Percentiles rank a stretch among this genome's conserved stretches.
These are phyloP conservation scores for Gymnopithys bicolor DNA, from an alignment of 2,797 vertebrate species.

Conservation along the genomic window DNA sequence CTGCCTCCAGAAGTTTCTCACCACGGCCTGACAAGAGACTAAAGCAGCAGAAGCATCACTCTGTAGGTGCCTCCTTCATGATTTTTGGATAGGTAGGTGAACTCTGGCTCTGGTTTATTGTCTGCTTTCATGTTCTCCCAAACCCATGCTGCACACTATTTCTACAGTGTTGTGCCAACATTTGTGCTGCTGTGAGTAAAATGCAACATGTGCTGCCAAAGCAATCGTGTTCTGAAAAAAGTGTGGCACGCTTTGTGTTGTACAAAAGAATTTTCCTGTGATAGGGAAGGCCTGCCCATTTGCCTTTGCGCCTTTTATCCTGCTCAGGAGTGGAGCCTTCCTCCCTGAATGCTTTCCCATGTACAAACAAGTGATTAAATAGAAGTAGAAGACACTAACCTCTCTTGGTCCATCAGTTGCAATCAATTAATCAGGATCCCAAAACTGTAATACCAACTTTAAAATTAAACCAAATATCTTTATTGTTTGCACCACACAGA, in stretches of 20 bases:
- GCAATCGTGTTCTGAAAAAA: accelerated
- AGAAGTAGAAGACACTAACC: background rate
- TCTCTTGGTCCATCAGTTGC: background rate
- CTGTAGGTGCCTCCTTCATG: background rate
- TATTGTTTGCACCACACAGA: background rate
- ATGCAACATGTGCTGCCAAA: background rate
- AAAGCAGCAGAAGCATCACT: background rate
- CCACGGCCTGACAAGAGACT: background rate
- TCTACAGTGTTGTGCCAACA: background rate
- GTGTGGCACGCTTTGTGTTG: accelerated
- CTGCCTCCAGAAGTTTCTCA: background rate
- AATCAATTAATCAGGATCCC: background rate
- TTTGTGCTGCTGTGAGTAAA: background rate
- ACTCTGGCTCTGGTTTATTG: background rate
- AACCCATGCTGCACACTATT: background rate
- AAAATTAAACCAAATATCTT: background rate
- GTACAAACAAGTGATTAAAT: background rate
- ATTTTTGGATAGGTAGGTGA: background rate
- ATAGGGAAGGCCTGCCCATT: background rate
- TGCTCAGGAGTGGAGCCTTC: background rate
- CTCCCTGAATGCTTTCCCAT: background rate
- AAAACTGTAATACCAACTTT: background rate
- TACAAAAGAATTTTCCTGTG: constrained; percentile 26
- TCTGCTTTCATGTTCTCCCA: background rate
- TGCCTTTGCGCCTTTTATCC: constrained; percentile 12